phyloP scores from a whole-genome alignment of 2,888 invertebrate genomes.

The Andrena flavipes region DNA sequence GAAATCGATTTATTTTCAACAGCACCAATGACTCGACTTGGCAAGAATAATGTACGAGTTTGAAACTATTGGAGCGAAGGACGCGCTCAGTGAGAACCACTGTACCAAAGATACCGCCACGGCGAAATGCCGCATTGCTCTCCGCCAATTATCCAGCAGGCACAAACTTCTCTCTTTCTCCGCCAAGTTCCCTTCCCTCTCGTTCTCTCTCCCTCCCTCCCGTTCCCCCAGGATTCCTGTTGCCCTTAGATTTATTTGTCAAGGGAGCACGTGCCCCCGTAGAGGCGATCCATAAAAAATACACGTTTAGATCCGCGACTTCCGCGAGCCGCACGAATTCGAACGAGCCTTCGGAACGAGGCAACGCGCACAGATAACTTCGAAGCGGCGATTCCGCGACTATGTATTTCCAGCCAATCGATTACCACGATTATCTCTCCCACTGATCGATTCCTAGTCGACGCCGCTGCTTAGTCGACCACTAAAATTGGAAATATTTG shows the following conservation, averaged over 20 bases:
- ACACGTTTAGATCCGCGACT: constrained; percentile 35
- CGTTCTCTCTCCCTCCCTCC: constrained; percentile 25
- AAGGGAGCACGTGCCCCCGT: constrained; percentile 71
- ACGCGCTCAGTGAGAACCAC: constrained; percentile 69
- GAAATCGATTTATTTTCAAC: no score
- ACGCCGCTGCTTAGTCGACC: not conserved
- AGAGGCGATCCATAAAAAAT: constrained; percentile 46
- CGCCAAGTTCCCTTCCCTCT: constrained; percentile 9
- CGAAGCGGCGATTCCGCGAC: no score
- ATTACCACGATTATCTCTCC: constrained; percentile 19
- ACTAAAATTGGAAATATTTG: no score
- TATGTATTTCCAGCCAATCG: not conserved
- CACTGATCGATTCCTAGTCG: constrained; percentile 30
- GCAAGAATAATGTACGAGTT: no score
- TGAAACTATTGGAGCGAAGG: not conserved
- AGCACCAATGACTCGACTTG: no score
- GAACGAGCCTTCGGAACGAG: not conserved
- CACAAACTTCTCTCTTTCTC: constrained; percentile 64
- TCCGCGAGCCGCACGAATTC: constrained; percentile 61
- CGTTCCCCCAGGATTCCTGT: constrained; percentile 64
- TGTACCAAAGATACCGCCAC: constrained; percentile 77
- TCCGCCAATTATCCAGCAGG: constrained; percentile 77
- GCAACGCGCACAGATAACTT: not conserved
- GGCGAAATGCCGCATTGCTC: constrained; percentile 74
- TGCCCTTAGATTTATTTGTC: constrained; percentile 77